A percentile compares a stretch with the other conserved stretches of the same genome.
phyloP scores from a whole-genome alignment of 2,888 invertebrate species.

The Stenichneumon culpator region DNA sequence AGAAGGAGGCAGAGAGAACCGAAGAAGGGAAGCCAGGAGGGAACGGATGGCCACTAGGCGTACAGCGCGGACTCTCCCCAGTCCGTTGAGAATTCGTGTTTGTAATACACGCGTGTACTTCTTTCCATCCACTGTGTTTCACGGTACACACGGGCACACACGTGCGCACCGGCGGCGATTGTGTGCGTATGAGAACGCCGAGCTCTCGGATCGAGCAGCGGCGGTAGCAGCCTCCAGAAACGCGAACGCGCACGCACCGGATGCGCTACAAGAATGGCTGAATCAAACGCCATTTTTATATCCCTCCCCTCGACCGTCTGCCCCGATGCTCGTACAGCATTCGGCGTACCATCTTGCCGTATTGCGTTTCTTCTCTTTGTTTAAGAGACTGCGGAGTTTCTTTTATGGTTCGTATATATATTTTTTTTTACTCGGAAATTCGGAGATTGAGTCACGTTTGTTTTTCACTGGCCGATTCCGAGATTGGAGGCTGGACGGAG shows the following conservation, averaged over 20 bases:
- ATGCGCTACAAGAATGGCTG: constrained; percentile 66
- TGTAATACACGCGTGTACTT: constrained; percentile 43
- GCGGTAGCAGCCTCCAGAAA: constrained; percentile 57
- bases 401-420: not conserved
- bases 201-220: constrained; percentile 26
- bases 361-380: constrained; percentile 49
- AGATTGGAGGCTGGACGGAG: not conserved
- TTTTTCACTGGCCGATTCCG: not conserved
- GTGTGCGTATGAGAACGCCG: constrained; percentile 44
- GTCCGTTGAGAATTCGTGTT: constrained; percentile 57
- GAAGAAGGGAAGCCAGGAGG: constrained; percentile 52
- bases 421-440: not conserved
- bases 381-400: not conserved
- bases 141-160: not conserved
- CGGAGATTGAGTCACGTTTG: not conserved
- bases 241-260: constrained; percentile 66
- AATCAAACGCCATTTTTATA: constrained; percentile 68
- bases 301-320: constrained; percentile 39
- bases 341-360: constrained; percentile 57
- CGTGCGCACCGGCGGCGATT: not conserved
- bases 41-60: constrained; percentile 56
- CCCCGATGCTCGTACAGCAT: constrained; percentile 40
- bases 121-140: constrained; percentile 13
- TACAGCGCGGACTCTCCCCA: constrained; percentile 41
- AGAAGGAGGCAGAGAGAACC: constrained; percentile 1